Conservation (phyloP, 1,140 invertebrate species). For the Hycleus cichorii region DNA sequence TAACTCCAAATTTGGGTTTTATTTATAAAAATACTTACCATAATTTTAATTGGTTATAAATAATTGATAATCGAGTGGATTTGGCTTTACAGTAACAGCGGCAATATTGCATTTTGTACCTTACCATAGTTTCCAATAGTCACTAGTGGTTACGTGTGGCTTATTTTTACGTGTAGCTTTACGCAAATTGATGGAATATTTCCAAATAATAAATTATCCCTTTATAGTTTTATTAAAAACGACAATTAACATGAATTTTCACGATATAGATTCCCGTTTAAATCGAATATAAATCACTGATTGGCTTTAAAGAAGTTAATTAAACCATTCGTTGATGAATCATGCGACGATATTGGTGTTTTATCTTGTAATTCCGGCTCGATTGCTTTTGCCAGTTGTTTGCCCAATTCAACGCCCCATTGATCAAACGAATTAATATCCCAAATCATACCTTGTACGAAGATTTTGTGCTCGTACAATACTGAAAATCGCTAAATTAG, state of each 20-base stretch:
- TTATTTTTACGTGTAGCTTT: no score
- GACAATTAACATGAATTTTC: neutral
- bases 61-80: no score
- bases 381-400: constrained; percentile 95
- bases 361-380: constrained; percentile 80
- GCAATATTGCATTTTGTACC: no score
- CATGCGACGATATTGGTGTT: constrained; percentile 62
- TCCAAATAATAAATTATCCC: neutral
- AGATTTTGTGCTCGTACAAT: constrained; percentile 98
- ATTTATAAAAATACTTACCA: no score
- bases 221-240: neutral
- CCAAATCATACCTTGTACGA: constrained; percentile 97
- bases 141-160: no score
- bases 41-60: no score
- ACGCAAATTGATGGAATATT: neutral
- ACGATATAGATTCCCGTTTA: neutral
- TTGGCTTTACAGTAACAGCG: no score
- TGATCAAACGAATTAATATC: constrained; percentile 99
- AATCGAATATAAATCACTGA: neutral
- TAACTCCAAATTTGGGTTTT: no score
- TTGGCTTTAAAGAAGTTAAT: constrained; percentile 87
- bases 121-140: no score
- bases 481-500: constrained; percentile 53
- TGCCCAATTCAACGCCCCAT: constrained; percentile 99
- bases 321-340: constrained; percentile 88